phyloP scores from a whole-genome alignment of 2,888 invertebrate species.

The Leptopterna dolabrata region DNA sequence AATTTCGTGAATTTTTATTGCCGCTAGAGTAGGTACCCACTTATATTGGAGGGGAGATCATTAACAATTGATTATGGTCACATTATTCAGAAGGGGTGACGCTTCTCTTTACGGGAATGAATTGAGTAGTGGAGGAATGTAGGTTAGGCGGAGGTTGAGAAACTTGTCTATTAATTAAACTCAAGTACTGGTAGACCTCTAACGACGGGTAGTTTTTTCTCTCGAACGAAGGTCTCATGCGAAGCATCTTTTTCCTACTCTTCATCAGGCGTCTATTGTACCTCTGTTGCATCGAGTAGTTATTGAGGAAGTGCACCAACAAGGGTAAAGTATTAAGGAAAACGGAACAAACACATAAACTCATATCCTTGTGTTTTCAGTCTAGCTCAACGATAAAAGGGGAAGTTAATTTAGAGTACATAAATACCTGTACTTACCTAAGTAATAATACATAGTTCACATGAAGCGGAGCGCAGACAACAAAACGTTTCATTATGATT shows the following conservation, averaged over 20 bases:
- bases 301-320: neutral
- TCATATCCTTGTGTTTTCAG: neutral
- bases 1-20: too few relatives aligned
- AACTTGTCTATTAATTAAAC: constrained; percentile 6
- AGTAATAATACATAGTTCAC: too few relatives aligned
- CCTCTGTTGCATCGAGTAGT: neutral
- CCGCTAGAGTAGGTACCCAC: too few relatives aligned
- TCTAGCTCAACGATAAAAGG: too few relatives aligned
- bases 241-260: neutral
- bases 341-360: neutral
- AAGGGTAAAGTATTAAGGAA: neutral
- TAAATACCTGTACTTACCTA: too few relatives aligned
- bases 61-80: too few relatives aligned
- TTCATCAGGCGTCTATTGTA: neutral
- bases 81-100: neutral
- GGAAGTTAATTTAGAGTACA: too few relatives aligned
- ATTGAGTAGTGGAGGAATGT: neutral
- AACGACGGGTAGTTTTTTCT: neutral
- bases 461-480: too few relatives aligned
- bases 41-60: too few relatives aligned
- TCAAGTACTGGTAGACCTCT: neutral
- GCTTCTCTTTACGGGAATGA: neutral
- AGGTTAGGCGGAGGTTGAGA: neutral
- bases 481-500: too few relatives aligned
- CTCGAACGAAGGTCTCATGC: neutral